Percentiles rank a stretch among this genome's conserved stretches.
These are phyloP conservation scores for Nycticorax nycticorax DNA, from an alignment of 2,113 vertebrate species.

Conservation along the genomic window DNA sequence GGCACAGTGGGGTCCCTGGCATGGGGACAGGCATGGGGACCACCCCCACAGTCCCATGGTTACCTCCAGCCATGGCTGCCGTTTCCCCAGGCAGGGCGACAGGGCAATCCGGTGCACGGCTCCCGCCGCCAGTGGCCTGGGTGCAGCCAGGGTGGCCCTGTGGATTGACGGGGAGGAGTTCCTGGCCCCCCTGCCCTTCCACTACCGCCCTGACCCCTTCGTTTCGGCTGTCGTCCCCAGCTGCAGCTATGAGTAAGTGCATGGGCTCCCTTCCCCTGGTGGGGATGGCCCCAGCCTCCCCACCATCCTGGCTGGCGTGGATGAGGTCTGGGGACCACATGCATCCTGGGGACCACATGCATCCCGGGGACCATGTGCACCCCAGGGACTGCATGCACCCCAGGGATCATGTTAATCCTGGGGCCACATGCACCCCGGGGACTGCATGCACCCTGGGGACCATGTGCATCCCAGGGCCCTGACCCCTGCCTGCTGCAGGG, in stretches of 20 bases:
- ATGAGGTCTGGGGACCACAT: not conserved
- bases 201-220: slow-evolving; percentile 83
- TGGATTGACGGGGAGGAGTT: slow-evolving; percentile 84
- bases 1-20: not conserved
- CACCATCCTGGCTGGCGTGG: not conserved
- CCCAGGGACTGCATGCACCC: too few relatives aligned
- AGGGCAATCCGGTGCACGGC: slow-evolving; percentile 46
- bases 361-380: not conserved
- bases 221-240: slow-evolving; percentile 78
- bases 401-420: not conserved
- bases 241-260: slow-evolving; percentile 83
- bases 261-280: not conserved
- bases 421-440: not conserved
- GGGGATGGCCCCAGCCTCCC: not conserved
- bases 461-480: not conserved
- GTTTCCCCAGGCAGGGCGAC: slow-evolving; percentile 44
- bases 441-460: not conserved
- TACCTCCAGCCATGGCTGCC: fast-evolving
- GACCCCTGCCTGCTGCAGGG: slow-evolving; percentile 64
- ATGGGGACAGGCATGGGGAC: fast-evolving
- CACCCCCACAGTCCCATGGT: fast-evolving
- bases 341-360: too few relatives aligned
- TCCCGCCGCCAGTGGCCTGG: not conserved
- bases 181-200: slow-evolving; percentile 80
- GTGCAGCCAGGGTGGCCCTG: slow-evolving; percentile 58